A percentile compares a stretch with the other conserved stretches of the same genome.
Conservation (phyloP, 2,113 vertebrate species). For the Microtus montanus region DNA sequence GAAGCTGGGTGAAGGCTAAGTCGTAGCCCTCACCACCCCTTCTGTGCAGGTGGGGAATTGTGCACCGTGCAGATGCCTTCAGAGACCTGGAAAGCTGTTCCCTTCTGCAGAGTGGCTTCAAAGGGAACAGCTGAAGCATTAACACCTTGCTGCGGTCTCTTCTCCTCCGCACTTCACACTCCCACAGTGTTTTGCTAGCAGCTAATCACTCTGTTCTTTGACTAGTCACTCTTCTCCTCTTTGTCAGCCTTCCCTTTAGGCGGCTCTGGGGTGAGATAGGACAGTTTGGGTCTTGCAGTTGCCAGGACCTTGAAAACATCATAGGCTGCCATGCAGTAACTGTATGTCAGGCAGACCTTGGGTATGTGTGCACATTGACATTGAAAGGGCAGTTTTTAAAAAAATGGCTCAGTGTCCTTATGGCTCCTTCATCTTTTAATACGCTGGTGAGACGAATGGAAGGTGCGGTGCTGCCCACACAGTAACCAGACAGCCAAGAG, state of each 20-base stretch:
- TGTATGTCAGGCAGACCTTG: no score
- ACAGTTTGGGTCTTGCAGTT: background rate
- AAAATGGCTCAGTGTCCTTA: background rate
- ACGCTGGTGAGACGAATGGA: background rate
- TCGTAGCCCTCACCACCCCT: background rate
- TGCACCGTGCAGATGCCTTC: background rate
- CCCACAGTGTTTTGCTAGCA: conserved; percentile 63
- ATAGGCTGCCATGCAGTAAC: fast-evolving
- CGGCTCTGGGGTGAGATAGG: background rate
- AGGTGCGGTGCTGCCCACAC: background rate
- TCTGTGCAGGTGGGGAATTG: background rate
- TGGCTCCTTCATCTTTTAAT: background rate
- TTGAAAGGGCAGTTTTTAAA: background rate
- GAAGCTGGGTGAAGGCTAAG: background rate
- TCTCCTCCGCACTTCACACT: conserved; percentile 47
- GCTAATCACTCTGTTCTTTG: conserved; percentile 59
- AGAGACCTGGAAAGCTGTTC: background rate
- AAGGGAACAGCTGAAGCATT: conserved; percentile 35
- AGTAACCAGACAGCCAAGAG: fast-evolving
- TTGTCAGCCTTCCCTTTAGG: background rate
- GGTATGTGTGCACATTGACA: background rate
- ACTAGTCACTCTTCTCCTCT: conserved; percentile 37
- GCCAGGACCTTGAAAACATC: background rate
- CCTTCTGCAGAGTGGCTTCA: background rate
- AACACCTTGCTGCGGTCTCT: conserved; percentile 41